Evolutionary conservation across 92 coral and sea anemone species (phyloP), one percentile per base, ranked within the genome.

Genomic region (Zoanthus gigantus): DNA sequence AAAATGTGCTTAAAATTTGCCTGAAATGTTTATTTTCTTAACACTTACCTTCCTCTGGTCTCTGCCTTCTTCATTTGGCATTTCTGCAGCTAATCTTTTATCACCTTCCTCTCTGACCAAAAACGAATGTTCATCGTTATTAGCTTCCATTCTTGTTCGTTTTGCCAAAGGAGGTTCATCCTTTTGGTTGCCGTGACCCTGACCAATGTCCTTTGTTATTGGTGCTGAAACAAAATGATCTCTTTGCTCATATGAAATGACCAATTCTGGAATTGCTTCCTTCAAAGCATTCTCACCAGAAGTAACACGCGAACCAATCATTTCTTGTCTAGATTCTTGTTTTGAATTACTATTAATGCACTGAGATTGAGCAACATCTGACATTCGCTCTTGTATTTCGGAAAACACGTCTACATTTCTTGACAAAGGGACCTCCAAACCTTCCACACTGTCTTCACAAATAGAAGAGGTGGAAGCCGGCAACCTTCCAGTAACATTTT

Each of bases 81-180:
- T 8, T n/a, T n/a, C 15, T 11, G n/a, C 68, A 12, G 47, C 42
- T 37, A 37, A 44, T 31, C 4, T 29, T 14, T 77, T 7, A 15
- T 52, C 83, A 58, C 2, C 12, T 58, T 37, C 52, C 14, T 7
- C n/a, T 60, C 30, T 34, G 31, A 34, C 57, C 18, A 31, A 45
- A 57, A 17, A 28, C 8, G 50, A 16, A 30, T 57, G 14, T 60
- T 63, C 72, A 8, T 16, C 14, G 54, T 34, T 15, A 12, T 15
- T 46, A 60, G 53, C 60, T 42, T 78, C 72, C 46, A 78, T 31
- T 78, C 72, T 78, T 14, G 23, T 16, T 78, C 46, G 44, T 44
- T 78, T 78, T 11, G 72, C 4, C 72, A 29, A 53, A 4, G 71
- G 56, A 11, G 50, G 6, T 4, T 58, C 50, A 57, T 60, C 72